Evolutionary conservation across 2,888 invertebrate species (phyloP).

Genomic region (Ophion ellenae): DNA sequence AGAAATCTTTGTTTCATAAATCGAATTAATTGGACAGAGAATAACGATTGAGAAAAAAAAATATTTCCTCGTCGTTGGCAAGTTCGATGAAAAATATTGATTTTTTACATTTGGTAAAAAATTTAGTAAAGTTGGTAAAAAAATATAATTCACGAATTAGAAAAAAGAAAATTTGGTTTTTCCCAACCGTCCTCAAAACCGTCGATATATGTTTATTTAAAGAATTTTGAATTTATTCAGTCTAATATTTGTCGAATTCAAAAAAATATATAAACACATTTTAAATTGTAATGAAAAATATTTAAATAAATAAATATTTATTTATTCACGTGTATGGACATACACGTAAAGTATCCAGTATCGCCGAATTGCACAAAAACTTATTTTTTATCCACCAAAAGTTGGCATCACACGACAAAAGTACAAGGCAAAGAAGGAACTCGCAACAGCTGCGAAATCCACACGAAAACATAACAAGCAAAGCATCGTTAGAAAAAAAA

Average conservation of each 20-base stretch:
- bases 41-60: too few relatives aligned
- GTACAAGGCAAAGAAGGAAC: neutral
- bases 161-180: neutral
- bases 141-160: neutral
- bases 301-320: neutral
- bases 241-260: neutral
- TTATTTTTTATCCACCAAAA: neutral
- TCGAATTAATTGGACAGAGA: too few relatives aligned
- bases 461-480: neutral
- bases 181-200: neutral
- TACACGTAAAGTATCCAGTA: neutral
- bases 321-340: neutral
- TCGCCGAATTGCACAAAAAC: neutral
- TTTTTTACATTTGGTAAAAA: too few relatives aligned
- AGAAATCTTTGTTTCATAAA: neutral
- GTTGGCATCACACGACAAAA: neutral
- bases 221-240: slow-evolving; percentile 22
- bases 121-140: neutral
- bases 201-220: neutral
- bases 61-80: too few relatives aligned
- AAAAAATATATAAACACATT: neutral
- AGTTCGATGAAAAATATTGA: too few relatives aligned
- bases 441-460: neutral
- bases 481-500: slow-evolving; percentile 1
- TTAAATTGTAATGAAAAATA: neutral